Evolutionary conservation across 2,888 invertebrate species (phyloP), one percentile per base, ranked within the genome.

Genomic region (Ptilodon capucinus): DNA sequence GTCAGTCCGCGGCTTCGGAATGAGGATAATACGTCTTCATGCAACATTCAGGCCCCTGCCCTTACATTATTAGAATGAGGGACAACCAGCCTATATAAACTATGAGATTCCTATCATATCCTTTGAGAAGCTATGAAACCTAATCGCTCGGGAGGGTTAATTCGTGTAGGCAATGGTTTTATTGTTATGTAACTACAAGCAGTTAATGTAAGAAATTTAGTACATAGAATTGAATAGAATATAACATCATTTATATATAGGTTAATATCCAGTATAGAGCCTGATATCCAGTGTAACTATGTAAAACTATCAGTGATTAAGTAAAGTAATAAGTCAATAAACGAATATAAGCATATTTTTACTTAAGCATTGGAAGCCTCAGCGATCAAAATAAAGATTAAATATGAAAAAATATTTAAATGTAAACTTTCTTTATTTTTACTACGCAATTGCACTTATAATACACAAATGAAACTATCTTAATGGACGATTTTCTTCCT

Each of bases 11-110:
- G 65, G 65, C 71, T 57, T 64, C 64, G 74, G 74, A 77, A 78
- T 79, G 78, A 70, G 75, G 62, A 78, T 79, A 77, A 84, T 85
- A 84, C 76, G 68, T 85, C 84, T 86, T 81, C 81, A 79, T 83
- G 74, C 73, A 79, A 80, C 79, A 81, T 84, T 81, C 79, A 79
- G 77, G 76, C 64, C 76, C 66, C 63, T 73, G 71, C 72, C 70
- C 71, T 67, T 66, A 74, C 74, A 76, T 80, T 78, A 79, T 80
- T 79, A 79, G 77, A 77, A 76, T 69, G 68, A 74, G 65, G 71
- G 71, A 70, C 67, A 69, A 60, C 64, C 64, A 61, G 65, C 69
- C 74, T 76, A 72, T 71, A 78, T 74, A 76, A 81, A 78, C 80
- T 76, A 79, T 74, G 64, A 67, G 68, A 80, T 82, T 75, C 74